Conservation (phyloP, 37 sponge, comb jelly and placozoan species). For the Spongilla lacustris region DNA sequence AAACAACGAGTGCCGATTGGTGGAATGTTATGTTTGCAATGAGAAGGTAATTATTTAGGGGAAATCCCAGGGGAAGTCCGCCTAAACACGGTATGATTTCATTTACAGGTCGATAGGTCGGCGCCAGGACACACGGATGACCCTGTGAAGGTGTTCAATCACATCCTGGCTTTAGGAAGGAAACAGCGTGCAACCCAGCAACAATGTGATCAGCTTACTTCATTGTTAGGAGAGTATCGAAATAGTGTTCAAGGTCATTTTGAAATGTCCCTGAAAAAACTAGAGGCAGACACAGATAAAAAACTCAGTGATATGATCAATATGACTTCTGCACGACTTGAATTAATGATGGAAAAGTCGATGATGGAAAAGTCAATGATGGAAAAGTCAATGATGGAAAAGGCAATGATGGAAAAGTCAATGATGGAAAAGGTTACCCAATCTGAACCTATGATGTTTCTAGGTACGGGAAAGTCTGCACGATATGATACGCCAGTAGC, state of each 20-base stretch:
- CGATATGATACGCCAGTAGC: not conserved
- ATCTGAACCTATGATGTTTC: too few species aligned
- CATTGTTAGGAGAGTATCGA: not conserved
- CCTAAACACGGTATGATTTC: not conserved
- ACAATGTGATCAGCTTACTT: not conserved
- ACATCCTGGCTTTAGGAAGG: not conserved
- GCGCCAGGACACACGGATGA: not conserved
- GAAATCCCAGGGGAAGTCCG: conserved; percentile 23
- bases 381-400: too few species aligned
- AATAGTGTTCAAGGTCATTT: not conserved
- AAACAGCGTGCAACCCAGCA: not conserved
- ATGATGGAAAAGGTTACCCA: too few species aligned
- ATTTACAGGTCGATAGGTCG: not conserved
- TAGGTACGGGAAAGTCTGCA: too few species aligned
- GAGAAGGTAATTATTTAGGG: conserved; percentile 33
- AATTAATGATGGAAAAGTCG: too few species aligned
- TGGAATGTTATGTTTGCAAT: conserved; percentile 32
- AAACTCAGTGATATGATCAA: too few species aligned
- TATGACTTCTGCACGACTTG: too few species aligned
- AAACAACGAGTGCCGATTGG: not conserved
- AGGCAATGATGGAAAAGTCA: too few species aligned
- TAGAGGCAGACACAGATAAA: not conserved
- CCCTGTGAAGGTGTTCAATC: not conserved
- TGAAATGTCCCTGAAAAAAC: not conserved
- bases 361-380: too few species aligned